These are phyloP conservation scores for Ligdia adustata DNA, from an alignment of 2,888 invertebrate species.

Conservation along the genomic window DNA sequence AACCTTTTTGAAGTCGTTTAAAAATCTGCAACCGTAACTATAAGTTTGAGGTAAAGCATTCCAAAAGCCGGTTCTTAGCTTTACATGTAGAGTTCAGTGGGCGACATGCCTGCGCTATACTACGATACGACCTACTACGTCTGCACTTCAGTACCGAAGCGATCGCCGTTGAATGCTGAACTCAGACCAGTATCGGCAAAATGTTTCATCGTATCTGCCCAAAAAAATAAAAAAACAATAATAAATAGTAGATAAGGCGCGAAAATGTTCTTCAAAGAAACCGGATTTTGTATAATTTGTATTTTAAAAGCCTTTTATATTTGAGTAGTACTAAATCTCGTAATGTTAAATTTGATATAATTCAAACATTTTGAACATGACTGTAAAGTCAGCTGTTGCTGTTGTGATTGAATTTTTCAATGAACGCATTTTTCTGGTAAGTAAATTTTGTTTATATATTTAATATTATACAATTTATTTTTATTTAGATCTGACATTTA, in stretches of 20 bases:
- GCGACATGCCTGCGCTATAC: not conserved
- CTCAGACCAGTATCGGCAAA: conserved; percentile 10
- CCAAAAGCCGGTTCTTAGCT: conserved; percentile 18
- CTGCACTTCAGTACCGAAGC: conserved; percentile 3
- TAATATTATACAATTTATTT: no score
- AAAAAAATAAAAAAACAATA: conserved; percentile 20
- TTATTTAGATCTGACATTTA: no score
- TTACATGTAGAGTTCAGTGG: conserved; percentile 7
- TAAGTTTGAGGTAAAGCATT: not conserved
- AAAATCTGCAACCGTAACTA: not conserved
- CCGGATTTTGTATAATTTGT: no score
- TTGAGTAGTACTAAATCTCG: not conserved
- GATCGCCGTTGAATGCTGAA: conserved; percentile 21
- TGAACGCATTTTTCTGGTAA: conserved; percentile 66
- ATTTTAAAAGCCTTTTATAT: not conserved
- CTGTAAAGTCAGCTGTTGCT: conserved; percentile 48
- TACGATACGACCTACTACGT: conserved; percentile 2
- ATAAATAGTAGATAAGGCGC: conserved; percentile 29
- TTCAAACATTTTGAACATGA: conserved; percentile 37
- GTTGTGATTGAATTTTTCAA: conserved; percentile 54
- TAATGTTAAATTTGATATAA: not conserved
- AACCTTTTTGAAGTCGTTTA: no score
- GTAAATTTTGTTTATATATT: conserved; percentile 37
- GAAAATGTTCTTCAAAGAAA: conserved; percentile 6
- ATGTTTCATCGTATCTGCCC: conserved; percentile 12